Evolutionary conservation across 2,888 invertebrate species (phyloP).

Genomic region (Aleiodes leptofemur): DNA sequence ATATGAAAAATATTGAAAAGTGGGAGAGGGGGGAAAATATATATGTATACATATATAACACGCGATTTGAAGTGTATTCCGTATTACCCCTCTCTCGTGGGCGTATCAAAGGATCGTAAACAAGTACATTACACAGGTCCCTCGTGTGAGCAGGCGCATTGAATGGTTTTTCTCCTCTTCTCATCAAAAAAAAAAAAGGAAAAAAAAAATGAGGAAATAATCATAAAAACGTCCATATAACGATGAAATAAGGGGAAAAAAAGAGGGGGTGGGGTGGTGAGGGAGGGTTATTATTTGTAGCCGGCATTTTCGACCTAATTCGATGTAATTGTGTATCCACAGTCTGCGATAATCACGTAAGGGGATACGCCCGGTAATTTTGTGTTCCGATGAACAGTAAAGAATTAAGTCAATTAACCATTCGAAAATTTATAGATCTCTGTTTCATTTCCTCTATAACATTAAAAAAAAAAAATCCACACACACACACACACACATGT

Average conservation of each 20-base stretch:
- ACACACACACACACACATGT: too few species aligned
- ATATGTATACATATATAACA: background rate
- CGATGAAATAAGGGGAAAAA: background rate
- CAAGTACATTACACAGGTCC: slow-evolving; percentile 34
- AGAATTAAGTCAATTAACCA: slow-evolving; percentile 15
- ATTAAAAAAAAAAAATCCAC: too few species aligned
- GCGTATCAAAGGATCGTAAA: slow-evolving; percentile 21
- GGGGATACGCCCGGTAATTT: slow-evolving; percentile 10
- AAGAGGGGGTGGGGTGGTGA: background rate
- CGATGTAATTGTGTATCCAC: background rate
- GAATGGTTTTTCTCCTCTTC: slow-evolving; percentile 6
- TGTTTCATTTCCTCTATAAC: too few species aligned
- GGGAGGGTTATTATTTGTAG: background rate
- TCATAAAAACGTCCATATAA: too few species aligned
- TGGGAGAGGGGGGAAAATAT: background rate
- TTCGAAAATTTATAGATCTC: background rate
- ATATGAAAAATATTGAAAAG: background rate
- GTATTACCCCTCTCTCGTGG: background rate
- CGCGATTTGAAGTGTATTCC: background rate
- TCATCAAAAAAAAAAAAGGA: too few species aligned
- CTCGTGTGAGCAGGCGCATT: slow-evolving; percentile 20
- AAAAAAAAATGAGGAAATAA: too few species aligned
- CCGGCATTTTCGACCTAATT: slow-evolving; percentile 3
- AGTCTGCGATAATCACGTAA: background rate
- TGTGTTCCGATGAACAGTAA: slow-evolving; percentile 7